Evolutionary conservation across 2,888 invertebrate genomes (phyloP).

Genomic region (Cecidostiba fungosa): DNA sequence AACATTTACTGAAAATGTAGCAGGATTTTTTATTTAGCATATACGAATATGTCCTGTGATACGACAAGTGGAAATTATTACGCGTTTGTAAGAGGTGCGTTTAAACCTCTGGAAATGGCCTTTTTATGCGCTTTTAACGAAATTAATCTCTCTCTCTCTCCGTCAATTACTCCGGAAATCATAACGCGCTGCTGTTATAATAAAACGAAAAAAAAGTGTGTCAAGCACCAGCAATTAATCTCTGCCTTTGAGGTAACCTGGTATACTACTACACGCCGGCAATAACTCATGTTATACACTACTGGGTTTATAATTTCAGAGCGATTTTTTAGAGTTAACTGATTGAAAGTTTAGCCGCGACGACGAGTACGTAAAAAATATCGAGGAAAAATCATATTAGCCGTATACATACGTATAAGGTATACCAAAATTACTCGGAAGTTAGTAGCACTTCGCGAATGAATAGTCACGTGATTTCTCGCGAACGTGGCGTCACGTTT

Average conservation of each 20-base stretch:
- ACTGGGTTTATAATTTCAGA: neutral
- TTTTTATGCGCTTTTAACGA: neutral
- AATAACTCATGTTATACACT: neutral
- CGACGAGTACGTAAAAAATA: neutral
- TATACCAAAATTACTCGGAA: neutral
- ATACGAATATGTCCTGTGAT: neutral
- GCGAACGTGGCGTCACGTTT: conserved; percentile 5
- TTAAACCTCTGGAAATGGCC: neutral
- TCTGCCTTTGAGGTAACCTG: neutral
- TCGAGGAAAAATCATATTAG: neutral
- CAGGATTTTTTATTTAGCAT: neutral
- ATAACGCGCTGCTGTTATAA: neutral
- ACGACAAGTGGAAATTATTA: neutral
- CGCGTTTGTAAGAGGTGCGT: neutral
- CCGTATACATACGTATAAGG: no score
- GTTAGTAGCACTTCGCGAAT: neutral
- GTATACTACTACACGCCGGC: neutral
- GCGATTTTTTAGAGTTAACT: neutral
- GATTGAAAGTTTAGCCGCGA: no score
- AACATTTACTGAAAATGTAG: no score
- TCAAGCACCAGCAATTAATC: conserved; percentile 16
- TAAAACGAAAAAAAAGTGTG: neutral
- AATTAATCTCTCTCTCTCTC: conserved; percentile 5
- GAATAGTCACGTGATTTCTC: neutral
- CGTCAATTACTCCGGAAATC: conserved; percentile 5